phyloP scores from a whole-genome alignment of 2,113 vertebrate genomes.

The Alligator sinensis region DNA sequence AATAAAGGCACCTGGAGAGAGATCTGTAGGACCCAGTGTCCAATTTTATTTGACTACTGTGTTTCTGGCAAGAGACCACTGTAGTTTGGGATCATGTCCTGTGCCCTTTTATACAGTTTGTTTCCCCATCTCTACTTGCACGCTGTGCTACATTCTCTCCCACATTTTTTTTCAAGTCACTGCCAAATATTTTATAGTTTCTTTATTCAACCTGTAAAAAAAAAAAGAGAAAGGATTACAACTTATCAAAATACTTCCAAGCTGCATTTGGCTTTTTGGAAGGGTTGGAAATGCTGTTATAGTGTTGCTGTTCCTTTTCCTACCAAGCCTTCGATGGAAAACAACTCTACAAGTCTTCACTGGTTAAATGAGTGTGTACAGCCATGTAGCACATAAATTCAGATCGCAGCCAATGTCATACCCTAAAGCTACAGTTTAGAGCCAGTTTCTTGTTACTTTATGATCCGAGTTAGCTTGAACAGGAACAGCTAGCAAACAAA shows the following conservation, averaged over 20 bases:
- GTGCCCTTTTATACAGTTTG: background rate
- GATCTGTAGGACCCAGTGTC: fast-evolving
- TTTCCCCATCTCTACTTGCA: background rate
- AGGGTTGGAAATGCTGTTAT: background rate
- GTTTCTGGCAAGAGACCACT: background rate
- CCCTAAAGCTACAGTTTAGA: conserved; percentile 57
- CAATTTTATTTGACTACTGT: background rate
- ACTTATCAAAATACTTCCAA: conserved; percentile 19
- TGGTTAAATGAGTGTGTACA: background rate
- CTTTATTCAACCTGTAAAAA: conserved; percentile 8
- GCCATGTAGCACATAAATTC: conserved; percentile 56
- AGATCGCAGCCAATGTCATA: conserved; percentile 24
- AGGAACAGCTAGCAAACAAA: conserved; percentile 68
- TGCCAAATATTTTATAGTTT: conserved; percentile 4
- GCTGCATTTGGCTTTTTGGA: background rate
- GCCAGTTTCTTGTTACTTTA: conserved; percentile 48
- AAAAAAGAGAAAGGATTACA: background rate
- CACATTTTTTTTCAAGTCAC: fast-evolving
- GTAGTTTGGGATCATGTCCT: background rate
- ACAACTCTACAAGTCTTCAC: conserved; percentile 11
- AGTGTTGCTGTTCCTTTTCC: background rate
- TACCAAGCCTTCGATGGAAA: background rate
- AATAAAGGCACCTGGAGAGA: fast-evolving
- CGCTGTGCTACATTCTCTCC: background rate
- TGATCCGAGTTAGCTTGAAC: conserved; percentile 20